These are phyloP conservation scores for Petromus typicus DNA, from an alignment of 2,113 vertebrate species.

Conservation along the genomic window DNA sequence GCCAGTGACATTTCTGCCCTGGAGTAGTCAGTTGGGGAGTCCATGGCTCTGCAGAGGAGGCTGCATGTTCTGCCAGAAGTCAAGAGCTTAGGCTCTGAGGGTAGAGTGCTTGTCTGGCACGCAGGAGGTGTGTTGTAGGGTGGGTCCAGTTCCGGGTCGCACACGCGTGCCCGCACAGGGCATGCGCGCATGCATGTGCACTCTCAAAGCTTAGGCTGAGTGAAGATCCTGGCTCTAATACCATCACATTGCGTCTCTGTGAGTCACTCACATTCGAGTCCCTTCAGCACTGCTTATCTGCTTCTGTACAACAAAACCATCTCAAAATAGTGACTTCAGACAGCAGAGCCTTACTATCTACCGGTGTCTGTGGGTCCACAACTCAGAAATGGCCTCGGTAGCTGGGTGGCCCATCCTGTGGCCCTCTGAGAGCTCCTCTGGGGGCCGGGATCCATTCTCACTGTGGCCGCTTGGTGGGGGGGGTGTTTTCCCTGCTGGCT, in stretches of 20 bases:
- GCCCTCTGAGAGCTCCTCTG: neutral
- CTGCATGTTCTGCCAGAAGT: neutral
- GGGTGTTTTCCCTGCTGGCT: no score
- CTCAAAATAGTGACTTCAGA: neutral
- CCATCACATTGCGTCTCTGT: neutral
- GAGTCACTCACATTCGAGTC: neutral
- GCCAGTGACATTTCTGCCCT: neutral
- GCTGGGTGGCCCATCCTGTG: neutral
- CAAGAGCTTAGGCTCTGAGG: neutral
- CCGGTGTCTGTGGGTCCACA: neutral
- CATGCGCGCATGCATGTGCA: neutral
- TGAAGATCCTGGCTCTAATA: neutral
- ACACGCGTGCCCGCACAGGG: accelerated
- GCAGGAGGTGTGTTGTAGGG: neutral
- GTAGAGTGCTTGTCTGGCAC: neutral
- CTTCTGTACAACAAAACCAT: neutral
- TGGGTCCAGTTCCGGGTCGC: neutral
- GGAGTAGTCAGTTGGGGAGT: neutral
- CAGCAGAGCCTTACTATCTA: neutral
- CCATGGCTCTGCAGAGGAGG: neutral
- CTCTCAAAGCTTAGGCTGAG: neutral
- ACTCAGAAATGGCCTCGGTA: neutral
- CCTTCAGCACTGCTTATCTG: neutral
- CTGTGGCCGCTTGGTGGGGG: neutral
- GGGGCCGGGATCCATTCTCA: accelerated